These are phyloP conservation scores for Mesaphorura yosii DNA, from an alignment of 1,140 invertebrate species.

Conservation along the genomic window DNA sequence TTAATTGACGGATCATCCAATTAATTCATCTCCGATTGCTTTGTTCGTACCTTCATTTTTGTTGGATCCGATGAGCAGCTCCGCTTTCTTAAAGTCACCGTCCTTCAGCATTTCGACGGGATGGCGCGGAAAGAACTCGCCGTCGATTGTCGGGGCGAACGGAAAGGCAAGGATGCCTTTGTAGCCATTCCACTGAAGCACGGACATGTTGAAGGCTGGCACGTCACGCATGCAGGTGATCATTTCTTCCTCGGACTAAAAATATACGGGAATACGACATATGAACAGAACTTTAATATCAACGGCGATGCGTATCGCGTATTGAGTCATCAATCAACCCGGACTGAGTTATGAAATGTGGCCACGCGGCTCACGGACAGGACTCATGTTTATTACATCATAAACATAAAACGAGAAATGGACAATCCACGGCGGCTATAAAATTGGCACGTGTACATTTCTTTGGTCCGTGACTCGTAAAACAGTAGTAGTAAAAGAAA, in stretches of 20 bases:
- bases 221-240: conserved; percentile 77
- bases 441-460: too few relatives aligned
- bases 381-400: too few relatives aligned
- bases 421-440: too few relatives aligned
- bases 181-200: conserved; percentile 83
- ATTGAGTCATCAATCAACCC: too few relatives aligned
- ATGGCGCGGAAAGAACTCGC: conserved; percentile 67
- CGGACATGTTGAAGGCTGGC: conserved; percentile 69
- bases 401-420: not conserved
- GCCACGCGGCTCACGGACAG: too few relatives aligned
- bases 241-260: conserved; percentile 1
- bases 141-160: conserved; percentile 75
- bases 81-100: conserved; percentile 66
- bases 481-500: too few relatives aligned
- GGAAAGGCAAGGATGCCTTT: conserved; percentile 76
- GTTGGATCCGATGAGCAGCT: conserved; percentile 76
- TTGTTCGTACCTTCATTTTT: conserved; percentile 64
- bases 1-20: not conserved
- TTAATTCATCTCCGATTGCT: not conserved
- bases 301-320: too few relatives aligned
- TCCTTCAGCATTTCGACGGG: conserved; percentile 67
- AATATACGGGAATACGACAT: too few relatives aligned
- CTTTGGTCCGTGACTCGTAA: too few relatives aligned
- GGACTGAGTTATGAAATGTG: too few relatives aligned
- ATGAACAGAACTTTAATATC: too few relatives aligned